These are phyloP conservation scores for Sapayoa aenigma DNA, from an alignment of 2,113 vertebrate species.

Conservation along the genomic window DNA sequence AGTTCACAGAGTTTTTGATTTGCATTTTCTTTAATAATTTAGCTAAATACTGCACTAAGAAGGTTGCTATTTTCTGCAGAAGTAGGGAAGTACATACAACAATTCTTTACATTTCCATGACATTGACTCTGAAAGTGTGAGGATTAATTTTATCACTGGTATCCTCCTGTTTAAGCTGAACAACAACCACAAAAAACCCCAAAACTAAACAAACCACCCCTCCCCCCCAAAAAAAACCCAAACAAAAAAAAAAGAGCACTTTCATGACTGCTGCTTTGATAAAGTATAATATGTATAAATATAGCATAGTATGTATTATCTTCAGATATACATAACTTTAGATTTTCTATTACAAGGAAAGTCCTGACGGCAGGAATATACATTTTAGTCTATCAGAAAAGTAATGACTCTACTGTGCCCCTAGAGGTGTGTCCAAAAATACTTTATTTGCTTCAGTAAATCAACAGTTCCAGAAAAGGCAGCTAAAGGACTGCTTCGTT, in stretches of 20 bases:
- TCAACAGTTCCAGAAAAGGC: not conserved
- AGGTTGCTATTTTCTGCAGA: not conserved
- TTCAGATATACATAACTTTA: not conserved
- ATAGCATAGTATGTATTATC: not conserved
- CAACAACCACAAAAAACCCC: not conserved
- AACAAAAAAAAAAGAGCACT: not conserved
- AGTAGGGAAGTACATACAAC: not conserved
- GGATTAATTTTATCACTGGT: constrained; percentile 4
- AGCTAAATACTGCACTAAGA: not conserved
- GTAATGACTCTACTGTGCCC: constrained; percentile 6
- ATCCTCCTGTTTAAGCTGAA: constrained; percentile 5
- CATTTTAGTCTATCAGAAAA: not conserved
- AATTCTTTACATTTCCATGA: constrained; percentile 58
- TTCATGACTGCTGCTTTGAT: not conserved
- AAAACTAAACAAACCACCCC: not conserved
- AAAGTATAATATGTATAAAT: not conserved
- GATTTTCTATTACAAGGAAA: not conserved
- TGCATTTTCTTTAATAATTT: not conserved
- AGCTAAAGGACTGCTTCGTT: not conserved
- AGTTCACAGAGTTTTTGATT: not conserved
- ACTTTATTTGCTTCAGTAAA: constrained; percentile 42
- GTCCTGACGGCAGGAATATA: not conserved
- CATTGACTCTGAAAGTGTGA: constrained; percentile 30
- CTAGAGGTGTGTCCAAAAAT: constrained; percentile 22
- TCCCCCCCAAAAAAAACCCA: not conserved